Percentiles rank a stretch among this genome's conserved stretches.
Evolutionary conservation across 2,113 vertebrate genomes (phyloP).

Genomic region (Ibidorhyncha struthersii): DNA sequence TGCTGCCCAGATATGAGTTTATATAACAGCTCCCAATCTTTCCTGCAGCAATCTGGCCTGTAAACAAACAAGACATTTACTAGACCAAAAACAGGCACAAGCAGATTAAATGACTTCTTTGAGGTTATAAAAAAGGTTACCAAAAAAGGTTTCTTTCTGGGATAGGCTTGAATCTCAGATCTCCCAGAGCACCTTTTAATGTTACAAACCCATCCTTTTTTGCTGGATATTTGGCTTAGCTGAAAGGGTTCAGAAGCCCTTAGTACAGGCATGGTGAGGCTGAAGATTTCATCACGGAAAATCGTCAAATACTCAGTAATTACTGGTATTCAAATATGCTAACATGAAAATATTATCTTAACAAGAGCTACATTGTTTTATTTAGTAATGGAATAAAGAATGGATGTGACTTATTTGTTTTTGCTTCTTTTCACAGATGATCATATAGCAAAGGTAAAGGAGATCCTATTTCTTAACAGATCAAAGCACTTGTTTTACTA

Average conservation of each 20-base stretch:
- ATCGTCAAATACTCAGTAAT: neutral
- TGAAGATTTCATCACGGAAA: neutral
- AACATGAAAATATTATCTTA: neutral
- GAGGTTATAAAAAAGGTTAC: neutral
- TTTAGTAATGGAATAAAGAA: neutral
- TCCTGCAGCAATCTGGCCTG: neutral
- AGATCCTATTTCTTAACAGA: conserved; percentile 20
- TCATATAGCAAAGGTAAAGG: conserved; percentile 14
- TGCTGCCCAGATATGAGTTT: neutral
- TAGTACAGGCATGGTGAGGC: neutral
- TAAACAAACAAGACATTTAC: conserved; percentile 13
- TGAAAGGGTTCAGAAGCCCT: neutral
- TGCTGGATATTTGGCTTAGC: neutral
- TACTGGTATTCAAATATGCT: neutral
- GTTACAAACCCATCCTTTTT: neutral
- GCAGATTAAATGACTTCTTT: neutral
- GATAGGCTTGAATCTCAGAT: neutral
- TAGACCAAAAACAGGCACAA: neutral
- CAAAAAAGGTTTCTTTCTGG: neutral
- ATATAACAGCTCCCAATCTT: neutral
- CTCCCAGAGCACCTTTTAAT: neutral
- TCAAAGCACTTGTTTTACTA: conserved; percentile 49
- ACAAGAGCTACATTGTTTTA: neutral
- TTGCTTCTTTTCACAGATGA: neutral
- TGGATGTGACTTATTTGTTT: neutral